A percentile compares a stretch with the other conserved stretches of the same genome.
These are phyloP conservation scores for Drosophila mayaguana DNA, from an alignment of 2,888 invertebrate genomes.

Conservation along the genomic window DNA sequence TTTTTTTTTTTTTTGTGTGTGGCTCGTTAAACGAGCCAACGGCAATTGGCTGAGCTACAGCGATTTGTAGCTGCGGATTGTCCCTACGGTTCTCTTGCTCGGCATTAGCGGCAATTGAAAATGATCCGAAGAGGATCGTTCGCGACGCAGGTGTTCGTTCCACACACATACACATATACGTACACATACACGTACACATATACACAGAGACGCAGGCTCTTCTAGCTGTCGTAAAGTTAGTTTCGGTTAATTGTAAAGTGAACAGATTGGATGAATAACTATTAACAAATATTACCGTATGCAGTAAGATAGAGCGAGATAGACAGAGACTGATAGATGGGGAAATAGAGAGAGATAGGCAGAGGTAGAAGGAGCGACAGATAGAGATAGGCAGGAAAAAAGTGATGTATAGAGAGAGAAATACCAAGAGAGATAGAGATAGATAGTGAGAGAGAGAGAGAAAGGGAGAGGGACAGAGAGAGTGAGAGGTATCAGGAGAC, in stretches of 20 bases:
- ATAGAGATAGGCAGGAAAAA: neutral
- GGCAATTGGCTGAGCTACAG: slow-evolving; percentile 25
- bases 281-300: neutral
- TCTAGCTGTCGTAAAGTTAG: neutral
- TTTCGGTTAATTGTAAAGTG: neutral
- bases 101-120: slow-evolving; percentile 56
- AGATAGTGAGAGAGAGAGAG: neutral
- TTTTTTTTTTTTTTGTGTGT: slow-evolving; percentile 4
- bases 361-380: neutral
- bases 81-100: slow-evolving; percentile 46
- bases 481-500: neutral
- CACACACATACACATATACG: neutral
- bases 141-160: slow-evolving; percentile 44
- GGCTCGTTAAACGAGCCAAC: slow-evolving; percentile 46
- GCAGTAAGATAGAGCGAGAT: neutral
- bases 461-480: neutral
- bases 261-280: neutral
- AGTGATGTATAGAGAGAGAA: neutral
- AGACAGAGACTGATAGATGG: neutral
- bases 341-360: neutral
- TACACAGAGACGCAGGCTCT: neutral
- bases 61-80: slow-evolving; percentile 49
- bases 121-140: slow-evolving; percentile 42
- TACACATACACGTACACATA: neutral
- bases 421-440: too few species aligned